Base-by-base conservation (phyloP, 2,888 invertebrate species). In the Lasioglossum marginatum region DNA sequence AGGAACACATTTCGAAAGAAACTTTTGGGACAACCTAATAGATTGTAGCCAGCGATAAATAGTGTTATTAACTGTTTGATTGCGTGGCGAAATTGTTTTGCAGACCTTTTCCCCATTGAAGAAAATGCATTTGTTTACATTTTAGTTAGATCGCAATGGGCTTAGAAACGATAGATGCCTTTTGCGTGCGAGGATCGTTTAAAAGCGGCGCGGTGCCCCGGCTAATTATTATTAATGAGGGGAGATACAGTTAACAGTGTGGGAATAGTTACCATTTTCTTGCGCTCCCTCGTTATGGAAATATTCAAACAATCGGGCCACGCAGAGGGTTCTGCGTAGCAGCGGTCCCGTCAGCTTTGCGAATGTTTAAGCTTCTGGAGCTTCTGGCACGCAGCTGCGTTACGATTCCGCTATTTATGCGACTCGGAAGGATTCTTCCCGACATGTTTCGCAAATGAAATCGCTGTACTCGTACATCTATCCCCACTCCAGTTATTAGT, bases 381-480 rank as follows among this genome's bases (percentile, higher is more conserved):
- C 79, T 88, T 90, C 87, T 88, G 85, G 83, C 73, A 70, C n/a
- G 77, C 87, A 91, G 85, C 73, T 85, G 84, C 52, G 81, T 34
- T 45, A 40, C 14, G 45, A 34, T 70, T 86, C n/a, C 71, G 34
- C 34, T 80, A 84, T 90, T 91, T 83, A 85, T 71, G 40, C 72
- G 71, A 68, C 40, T 37, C 52, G n/a, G 72, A 31, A 83, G 60
- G 52, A 19, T 45, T 82, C 82, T 77, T 57, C 71, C 70, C 52
- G 79, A 34, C 82, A 81, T 80, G 66, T 77, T 74, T 23, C 63
- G 70, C 34, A 19, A 34, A 34, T 57, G 60, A 81, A 73, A 63
- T 79, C 48, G 52, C 19, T 23, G 8, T 52, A 52, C 23, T 23
- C 52, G 23, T n/a, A 23, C 10, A 52, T 23, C 10, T 52, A 52